phyloP scores from a whole-genome alignment of 2,888 invertebrate genomes.

The Onthophagus sagittarius region DNA sequence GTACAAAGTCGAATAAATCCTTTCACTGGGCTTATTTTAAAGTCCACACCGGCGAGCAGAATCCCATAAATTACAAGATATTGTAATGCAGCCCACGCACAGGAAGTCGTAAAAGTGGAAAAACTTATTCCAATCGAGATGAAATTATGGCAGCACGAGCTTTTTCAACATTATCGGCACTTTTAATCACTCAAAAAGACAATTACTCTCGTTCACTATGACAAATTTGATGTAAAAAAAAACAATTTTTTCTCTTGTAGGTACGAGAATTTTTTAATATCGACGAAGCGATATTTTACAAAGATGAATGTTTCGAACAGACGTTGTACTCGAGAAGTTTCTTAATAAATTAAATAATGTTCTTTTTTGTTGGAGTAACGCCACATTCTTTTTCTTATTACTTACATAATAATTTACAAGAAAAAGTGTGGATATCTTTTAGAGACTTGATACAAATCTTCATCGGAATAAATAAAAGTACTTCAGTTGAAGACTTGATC shows the following conservation, averaged over 20 bases:
- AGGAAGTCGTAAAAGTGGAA: neutral
- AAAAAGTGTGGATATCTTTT: no score
- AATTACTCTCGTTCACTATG: neutral
- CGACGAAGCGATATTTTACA: neutral
- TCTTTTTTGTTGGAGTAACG: no score
- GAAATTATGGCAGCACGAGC: neutral
- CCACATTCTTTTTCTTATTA: no score
- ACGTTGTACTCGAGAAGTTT: neutral
- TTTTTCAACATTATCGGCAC: neutral
- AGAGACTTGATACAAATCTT: no score
- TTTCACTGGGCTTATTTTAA: neutral
- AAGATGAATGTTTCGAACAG: neutral
- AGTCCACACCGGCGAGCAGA: neutral
- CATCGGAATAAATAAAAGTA: no score
- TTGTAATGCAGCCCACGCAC: neutral
- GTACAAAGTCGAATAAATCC: neutral
- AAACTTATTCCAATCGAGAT: neutral
- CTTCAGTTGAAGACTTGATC: no score
- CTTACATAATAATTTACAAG: no score
- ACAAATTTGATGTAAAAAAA: neutral
- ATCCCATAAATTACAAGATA: neutral
- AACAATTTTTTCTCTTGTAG: neutral
- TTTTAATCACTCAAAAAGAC: neutral
- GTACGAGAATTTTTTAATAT: neutral
- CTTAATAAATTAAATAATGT: neutral